Base-by-base conservation (phyloP, 2,113 vertebrate species). In the Psittacula cyanocephala region DNA sequence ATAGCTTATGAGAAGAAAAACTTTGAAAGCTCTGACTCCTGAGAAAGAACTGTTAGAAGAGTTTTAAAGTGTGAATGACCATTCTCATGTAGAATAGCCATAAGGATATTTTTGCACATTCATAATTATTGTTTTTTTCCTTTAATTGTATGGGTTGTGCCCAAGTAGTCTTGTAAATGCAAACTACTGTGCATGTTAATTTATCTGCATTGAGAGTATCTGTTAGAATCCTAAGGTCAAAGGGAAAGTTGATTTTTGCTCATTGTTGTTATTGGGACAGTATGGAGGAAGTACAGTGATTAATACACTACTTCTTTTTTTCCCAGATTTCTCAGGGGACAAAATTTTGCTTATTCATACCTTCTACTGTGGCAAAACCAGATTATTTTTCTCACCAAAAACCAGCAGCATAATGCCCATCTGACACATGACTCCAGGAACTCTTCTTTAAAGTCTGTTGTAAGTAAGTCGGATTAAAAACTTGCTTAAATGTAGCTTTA, bases 271-370 rank as follows among this genome's bases (percentile, higher is more conserved):
- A 70, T 63, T 95, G 43, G 71, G 18, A 49, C 46, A 75, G 47
- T 37, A 23, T 33, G 50, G 50, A 91, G 50, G 25, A 71, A 62
- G 11, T 43, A 12, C 15, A 50, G 11, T 74, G 17, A 69, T 93
- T 95, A 91, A 94, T 89, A 46, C 25, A 17, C 25, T 64, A 17
- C 8, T 72, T 10, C 4, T 86, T 17, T 49, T 71, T 89, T 33
- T 29, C 90, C 17, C 95, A 98, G 98, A 93, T 91, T 95, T 97
- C 97, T 97, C 96, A 95, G 95, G 93, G 95, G 70, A 94, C 80
- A 80, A 91, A 78, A 70, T 92, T 92, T 94, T 84, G 84, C 41
- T 78, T 96, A 89, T 92, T 96, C 95, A 85, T 94, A 96, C 74
- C 91, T 91, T 94, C 82, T 80, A 88, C 95, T 90, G 93, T 94